These are phyloP conservation scores for Dromius quadrimaculatus DNA, from an alignment of 2,888 invertebrate species.

Conservation along the genomic window DNA sequence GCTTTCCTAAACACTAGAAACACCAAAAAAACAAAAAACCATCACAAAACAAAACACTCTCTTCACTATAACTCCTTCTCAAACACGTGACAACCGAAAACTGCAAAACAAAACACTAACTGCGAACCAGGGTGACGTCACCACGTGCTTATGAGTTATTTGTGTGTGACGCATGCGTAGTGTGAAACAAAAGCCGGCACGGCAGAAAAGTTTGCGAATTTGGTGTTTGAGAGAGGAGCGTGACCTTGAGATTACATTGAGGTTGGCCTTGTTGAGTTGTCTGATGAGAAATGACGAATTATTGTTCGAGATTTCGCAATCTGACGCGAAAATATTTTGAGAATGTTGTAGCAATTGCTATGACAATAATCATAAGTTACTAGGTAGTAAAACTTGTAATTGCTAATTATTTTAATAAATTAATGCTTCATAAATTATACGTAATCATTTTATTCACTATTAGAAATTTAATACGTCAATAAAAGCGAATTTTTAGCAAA, in stretches of 20 bases:
- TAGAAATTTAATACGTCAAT: no score
- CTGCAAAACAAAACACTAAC: conserved; percentile 29
- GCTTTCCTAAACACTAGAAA: not conserved
- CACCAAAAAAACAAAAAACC: not conserved
- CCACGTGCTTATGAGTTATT: not conserved
- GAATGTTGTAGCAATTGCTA: no score
- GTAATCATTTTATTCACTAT: no score
- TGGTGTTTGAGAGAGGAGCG: no score
- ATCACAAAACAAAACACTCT: conserved; percentile 11
- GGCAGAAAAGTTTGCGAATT: not conserved
- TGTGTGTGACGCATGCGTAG: not conserved
- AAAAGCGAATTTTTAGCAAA: no score
- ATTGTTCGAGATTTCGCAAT: no score
- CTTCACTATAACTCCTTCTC: not conserved
- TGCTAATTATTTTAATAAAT: no score
- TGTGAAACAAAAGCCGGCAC: conserved; percentile 5
- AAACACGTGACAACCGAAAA: conserved; percentile 23
- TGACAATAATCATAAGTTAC: no score
- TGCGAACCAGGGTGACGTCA: conserved; percentile 11
- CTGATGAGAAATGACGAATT: no score
- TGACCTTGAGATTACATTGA: conserved; percentile 10
- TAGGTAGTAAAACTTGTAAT: no score
- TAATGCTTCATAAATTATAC: no score
- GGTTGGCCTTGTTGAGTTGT: conserved; percentile 16
- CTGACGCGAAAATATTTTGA: no score